Conservation (phyloP, 2,113 vertebrate genomes). For the Upupa epops region DNA sequence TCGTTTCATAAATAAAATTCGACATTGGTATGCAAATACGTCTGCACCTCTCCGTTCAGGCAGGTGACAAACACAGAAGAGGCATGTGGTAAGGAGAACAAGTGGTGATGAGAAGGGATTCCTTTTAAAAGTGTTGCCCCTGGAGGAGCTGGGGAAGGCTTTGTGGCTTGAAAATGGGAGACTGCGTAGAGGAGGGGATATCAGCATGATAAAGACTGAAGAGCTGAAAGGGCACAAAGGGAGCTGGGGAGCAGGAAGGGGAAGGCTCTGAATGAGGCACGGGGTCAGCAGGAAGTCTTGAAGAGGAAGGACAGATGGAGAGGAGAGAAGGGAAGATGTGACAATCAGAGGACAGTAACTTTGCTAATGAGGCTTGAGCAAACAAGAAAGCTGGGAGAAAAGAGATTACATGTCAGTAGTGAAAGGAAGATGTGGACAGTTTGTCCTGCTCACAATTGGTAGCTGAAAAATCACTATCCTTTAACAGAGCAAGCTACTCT, state of each 20-base stretch:
- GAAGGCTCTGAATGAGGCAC: background rate
- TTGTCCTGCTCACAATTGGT: background rate
- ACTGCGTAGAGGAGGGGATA: background rate
- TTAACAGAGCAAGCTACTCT: background rate
- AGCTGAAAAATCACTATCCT: background rate
- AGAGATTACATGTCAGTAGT: background rate
- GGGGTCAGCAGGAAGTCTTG: slow-evolving; percentile 10
- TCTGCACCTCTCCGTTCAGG: background rate
- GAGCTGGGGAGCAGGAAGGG: background rate
- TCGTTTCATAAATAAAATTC: background rate
- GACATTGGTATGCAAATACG: background rate
- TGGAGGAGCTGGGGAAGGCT: background rate
- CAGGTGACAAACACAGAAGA: background rate
- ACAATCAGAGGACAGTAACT: background rate
- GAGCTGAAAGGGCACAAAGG: slow-evolving; percentile 43
- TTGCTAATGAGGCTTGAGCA: background rate
- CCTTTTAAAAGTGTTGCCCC: background rate
- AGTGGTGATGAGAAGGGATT: background rate
- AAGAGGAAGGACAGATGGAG: background rate
- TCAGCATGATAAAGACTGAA: slow-evolving; percentile 54
- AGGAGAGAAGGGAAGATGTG: background rate
- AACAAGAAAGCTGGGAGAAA: background rate
- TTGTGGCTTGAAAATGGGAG: background rate
- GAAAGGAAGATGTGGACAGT: background rate
- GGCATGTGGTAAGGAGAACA: background rate